Conservation (phyloP, 1,140 invertebrate genomes). For the Batillaria attramentaria region DNA sequence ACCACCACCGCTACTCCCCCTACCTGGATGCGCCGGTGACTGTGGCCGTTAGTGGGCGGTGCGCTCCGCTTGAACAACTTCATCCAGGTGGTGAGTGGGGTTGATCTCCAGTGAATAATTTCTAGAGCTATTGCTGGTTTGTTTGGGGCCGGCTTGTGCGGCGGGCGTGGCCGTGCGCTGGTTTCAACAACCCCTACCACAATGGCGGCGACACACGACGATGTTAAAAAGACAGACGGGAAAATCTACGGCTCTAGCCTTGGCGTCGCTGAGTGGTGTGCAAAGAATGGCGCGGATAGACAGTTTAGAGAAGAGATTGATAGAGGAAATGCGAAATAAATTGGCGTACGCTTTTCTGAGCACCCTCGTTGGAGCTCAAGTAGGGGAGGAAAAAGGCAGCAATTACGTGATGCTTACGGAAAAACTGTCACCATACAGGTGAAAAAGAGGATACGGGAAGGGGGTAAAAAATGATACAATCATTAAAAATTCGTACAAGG, state of each 20-base stretch:
- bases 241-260: background rate
- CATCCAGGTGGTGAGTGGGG: conserved; percentile 3
- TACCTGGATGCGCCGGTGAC: no score
- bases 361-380: no score
- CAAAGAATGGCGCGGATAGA: background rate
- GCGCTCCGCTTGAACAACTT: conserved; percentile 10
- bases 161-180: conserved; percentile 1
- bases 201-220: background rate
- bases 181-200: background rate
- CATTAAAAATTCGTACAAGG: no score
- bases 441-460: no score
- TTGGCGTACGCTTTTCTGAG: no score
- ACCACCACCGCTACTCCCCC: no score
- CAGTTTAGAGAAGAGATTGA: no score
- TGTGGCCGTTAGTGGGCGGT: no score
- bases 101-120: conserved; percentile 37
- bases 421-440: no score
- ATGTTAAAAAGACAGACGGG: conserved; percentile 19
- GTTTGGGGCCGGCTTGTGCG: conserved; percentile 7
- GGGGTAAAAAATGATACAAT: no score
- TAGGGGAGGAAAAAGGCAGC: no score
- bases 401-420: no score
- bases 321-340: background rate
- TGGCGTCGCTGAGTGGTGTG: background rate
- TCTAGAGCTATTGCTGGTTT: conserved; percentile 22